A percentile compares a stretch with the other conserved stretches of the same genome.
phyloP scores from a whole-genome alignment of 37 sponge, comb jelly and placozoan genomes.

The Dysidea cf. avara region DNA sequence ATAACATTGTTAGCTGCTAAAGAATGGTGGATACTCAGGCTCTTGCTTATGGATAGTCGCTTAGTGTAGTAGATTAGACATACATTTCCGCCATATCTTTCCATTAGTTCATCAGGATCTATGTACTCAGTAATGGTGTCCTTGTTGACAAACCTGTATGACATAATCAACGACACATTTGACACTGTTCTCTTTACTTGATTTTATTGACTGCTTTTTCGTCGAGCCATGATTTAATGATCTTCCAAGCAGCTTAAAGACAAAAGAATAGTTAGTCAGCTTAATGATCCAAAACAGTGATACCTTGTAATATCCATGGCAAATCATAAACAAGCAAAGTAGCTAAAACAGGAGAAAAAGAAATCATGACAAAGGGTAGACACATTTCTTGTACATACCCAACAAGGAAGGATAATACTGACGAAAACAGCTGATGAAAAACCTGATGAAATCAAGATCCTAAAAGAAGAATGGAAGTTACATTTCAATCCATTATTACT shows the following conservation, averaged over 20 bases:
- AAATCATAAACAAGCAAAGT: slow-evolving; percentile 71
- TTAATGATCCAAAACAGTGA: background rate
- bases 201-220: slow-evolving; percentile 61
- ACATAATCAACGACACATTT: background rate
- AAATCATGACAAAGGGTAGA: background rate
- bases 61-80: too few species aligned
- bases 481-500: background rate
- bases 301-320: slow-evolving; percentile 89
- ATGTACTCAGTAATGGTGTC: slow-evolving; percentile 53
- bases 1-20: too few species aligned
- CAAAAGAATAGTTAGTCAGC: too few species aligned
- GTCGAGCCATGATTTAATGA: slow-evolving; percentile 75
- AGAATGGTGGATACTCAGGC: too few species aligned
- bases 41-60: too few species aligned
- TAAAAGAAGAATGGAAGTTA: background rate
- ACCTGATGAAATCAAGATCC: slow-evolving; percentile 80
- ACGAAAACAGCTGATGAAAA: slow-evolving; percentile 77
- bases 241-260: slow-evolving; percentile 86
- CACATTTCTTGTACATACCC: slow-evolving; percentile 5
- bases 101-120: slow-evolving; percentile 54
- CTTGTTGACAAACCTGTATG: slow-evolving; percentile 75
- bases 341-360: slow-evolving; percentile 1
- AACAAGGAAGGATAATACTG: slow-evolving; percentile 74
- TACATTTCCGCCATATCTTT: slow-evolving; percentile 66
- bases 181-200: slow-evolving; percentile 46